Evolutionary conservation across 2,797 vertebrate genomes (phyloP), one percentile per base, ranked within the genome.

Genomic region (Chaenodraco wilsoni): DNA sequence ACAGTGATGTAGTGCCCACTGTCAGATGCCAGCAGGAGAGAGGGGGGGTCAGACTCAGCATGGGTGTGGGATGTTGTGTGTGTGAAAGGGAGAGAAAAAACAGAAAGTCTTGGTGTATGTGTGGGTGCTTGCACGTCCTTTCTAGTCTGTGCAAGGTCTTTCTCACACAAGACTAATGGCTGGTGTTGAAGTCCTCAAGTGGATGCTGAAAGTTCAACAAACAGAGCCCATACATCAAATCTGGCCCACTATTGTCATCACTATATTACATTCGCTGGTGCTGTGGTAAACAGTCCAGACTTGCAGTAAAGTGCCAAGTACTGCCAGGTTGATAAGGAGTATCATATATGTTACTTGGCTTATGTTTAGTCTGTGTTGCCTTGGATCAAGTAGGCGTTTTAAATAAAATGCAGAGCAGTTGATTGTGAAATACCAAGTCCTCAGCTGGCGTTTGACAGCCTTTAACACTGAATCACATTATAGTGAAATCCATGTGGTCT

Each of bases 1-100:
- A 96, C 95, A 96, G 93, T 95, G 95, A 96, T 96, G 94, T 94
- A 96, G 96, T 94, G 94, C 92, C 93, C 91, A 73, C 89, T 90
- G 91, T 91, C 93, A 93, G 89, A 93, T 93, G 93, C 93, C 94
- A 94, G 88, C 86, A 82, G 91, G 92, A 91, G 89, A 82, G 67
- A 37, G 6, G 85, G 83, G 79, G 61, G 79, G 67, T 79, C 89
- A 9, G 33, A 37, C 87, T 86, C 89, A 86, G 90, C 81, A 82
- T 87, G 89, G 79, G 87, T 85, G 85, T 88, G 84, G 76, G 86
- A 87, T 74, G 72, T 55, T 78, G 78, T 85, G 80, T 79, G 71
- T 76, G 70, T 86, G 76, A 82, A 81, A 62, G 50, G 12, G 6
- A 48, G 76, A 75, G 80, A 82, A 80, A 80, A 78, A 67, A 74